Percentiles rank a stretch among this genome's conserved stretches.
These are phyloP conservation scores for Fopius arisanus DNA, from an alignment of 1,140 invertebrate species.

Conservation along the genomic window DNA sequence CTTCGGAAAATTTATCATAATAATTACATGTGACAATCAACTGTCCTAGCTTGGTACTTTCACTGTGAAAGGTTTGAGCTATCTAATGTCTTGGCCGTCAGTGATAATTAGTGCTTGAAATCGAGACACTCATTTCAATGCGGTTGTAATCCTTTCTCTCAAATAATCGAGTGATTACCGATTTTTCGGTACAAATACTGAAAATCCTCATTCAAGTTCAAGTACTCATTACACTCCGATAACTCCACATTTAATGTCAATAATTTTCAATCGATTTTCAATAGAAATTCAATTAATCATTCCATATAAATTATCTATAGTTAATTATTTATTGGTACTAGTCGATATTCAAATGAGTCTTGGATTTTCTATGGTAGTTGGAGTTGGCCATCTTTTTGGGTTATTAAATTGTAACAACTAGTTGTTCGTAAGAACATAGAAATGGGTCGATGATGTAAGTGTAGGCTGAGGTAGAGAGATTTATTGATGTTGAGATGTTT, in stretches of 20 bases:
- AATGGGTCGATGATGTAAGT: neutral
- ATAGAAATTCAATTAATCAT: no score
- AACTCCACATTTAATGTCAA: no score
- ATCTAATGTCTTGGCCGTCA: conserved; percentile 16
- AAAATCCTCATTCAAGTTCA: no score
- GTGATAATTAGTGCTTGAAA: conserved; percentile 22
- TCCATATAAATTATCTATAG: no score
- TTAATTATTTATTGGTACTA: no score
- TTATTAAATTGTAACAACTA: no score
- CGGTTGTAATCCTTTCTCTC: neutral
- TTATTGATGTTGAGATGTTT: neutral
- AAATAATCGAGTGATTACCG: neutral
- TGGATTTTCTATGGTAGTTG: no score
- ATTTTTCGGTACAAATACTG: no score
- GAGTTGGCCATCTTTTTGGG: no score
- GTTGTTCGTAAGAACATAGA: neutral
- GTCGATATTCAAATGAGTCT: no score
- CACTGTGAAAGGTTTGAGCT: conserved; percentile 21
- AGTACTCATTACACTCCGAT: no score
- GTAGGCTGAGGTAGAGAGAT: neutral
- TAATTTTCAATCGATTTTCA: no score
- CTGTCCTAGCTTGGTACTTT: conserved; percentile 15
- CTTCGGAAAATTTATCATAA: conserved; percentile 8
- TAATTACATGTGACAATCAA: conserved; percentile 28
- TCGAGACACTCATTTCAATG: neutral